These are phyloP conservation scores for Sarcophilus harrisii DNA, from an alignment of 2,797 vertebrate species.

Conservation along the genomic window DNA sequence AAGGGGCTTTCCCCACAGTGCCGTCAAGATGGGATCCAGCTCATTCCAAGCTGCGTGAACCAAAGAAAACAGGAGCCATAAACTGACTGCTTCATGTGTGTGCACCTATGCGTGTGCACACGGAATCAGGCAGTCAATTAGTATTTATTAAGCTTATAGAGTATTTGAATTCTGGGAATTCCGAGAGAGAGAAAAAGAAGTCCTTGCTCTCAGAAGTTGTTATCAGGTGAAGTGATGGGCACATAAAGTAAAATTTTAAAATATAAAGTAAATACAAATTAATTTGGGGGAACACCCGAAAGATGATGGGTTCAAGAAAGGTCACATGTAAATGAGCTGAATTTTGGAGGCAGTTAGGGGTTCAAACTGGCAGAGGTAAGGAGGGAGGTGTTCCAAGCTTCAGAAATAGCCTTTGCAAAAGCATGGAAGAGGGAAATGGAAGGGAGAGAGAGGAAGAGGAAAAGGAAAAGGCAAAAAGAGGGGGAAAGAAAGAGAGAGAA, in stretches of 20 bases:
- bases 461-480: too few species aligned
- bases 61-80: not conserved
- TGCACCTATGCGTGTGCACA: too few species aligned
- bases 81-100: not conserved
- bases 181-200: not conserved
- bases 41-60: not conserved
- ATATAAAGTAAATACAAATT: not conserved
- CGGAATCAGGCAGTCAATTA: not conserved
- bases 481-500: too few species aligned
- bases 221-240: not conserved
- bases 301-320: not conserved
- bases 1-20: not conserved
- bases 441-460: too few species aligned
- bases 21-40: not conserved
- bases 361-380: not conserved
- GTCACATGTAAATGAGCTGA: not conserved
- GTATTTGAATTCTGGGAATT: not conserved
- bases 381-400: not conserved
- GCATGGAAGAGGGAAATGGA: not conserved
- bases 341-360: not conserved
- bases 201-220: not conserved
- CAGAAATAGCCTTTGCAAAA: not conserved
- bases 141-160: not conserved
- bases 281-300: not conserved
- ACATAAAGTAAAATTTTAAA: not conserved